These are phyloP conservation scores for Nymphicus hollandicus DNA, from an alignment of 2,113 vertebrate species.

Conservation along the genomic window DNA sequence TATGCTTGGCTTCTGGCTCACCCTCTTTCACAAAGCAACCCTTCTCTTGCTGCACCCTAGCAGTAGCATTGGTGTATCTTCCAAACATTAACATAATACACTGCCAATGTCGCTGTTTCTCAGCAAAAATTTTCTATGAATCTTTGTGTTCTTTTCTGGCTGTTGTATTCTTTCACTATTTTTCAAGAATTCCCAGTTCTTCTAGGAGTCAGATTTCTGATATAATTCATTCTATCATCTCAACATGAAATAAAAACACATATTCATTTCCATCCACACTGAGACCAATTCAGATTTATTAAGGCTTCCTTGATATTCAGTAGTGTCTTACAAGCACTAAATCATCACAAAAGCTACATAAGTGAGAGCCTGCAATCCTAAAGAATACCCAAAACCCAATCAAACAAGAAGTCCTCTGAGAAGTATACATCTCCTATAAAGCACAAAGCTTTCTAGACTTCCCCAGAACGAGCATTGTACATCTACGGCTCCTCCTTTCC, in stretches of 20 bases:
- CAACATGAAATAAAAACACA: slow-evolving; percentile 53
- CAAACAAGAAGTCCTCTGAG: slow-evolving; percentile 40
- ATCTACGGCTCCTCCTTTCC: not conserved
- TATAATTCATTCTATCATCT: slow-evolving; percentile 50
- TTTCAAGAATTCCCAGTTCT: slow-evolving; percentile 43
- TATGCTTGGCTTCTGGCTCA: not conserved
- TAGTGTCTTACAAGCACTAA: slow-evolving; percentile 45
- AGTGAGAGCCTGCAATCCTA: not conserved
- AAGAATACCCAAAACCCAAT: slow-evolving; percentile 10
- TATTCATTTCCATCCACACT: slow-evolving; percentile 65
- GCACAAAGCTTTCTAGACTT: slow-evolving; percentile 4
- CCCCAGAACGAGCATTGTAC: not conserved
- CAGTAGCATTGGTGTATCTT: not conserved
- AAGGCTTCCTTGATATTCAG: slow-evolving; percentile 60
- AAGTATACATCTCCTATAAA: slow-evolving; percentile 23
- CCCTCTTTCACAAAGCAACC: not conserved
- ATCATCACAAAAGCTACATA: slow-evolving; percentile 40
- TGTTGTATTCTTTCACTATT: not conserved
- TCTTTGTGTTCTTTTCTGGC: not conserved
- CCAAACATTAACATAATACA: not conserved
- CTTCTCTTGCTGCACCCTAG: not conserved
- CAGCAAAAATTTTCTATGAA: not conserved
- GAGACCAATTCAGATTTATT: slow-evolving; percentile 69
- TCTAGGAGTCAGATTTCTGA: slow-evolving; percentile 36
- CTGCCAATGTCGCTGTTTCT: not conserved